phyloP scores from a whole-genome alignment of 2,113 vertebrate species.

The Entosphenus tridentatus region DNA sequence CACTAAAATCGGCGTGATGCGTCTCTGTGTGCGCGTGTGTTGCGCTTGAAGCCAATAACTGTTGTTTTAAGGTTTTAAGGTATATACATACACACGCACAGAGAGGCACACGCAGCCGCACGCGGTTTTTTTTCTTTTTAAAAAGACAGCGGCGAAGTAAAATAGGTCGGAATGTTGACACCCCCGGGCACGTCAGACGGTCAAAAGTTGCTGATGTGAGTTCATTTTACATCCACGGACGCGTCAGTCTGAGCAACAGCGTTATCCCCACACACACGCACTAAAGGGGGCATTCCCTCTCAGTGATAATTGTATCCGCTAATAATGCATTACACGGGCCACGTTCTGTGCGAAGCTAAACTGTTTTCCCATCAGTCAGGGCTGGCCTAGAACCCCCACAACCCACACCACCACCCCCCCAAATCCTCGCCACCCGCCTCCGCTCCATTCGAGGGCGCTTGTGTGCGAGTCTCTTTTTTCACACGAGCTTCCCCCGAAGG shows the following conservation, averaged over 20 bases:
- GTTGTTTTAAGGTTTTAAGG: neutral
- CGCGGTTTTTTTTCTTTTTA: neutral
- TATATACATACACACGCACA: neutral
- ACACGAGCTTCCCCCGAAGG: no score
- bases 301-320: constrained; percentile 6
- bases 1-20: no score
- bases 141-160: no score
- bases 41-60: no score
- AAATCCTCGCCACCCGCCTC: no score
- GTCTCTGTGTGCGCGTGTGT: no score
- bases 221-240: neutral
- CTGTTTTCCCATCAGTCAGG: constrained; percentile 2
- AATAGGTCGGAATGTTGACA: neutral
- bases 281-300: neutral
- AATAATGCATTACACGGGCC: constrained; percentile 6
- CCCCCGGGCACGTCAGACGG: neutral
- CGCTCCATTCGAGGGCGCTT: no score
- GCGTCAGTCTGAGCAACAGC: neutral
- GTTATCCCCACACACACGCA: neutral
- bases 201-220: neutral
- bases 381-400: neutral
- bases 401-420: no score
- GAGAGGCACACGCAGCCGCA: neutral
- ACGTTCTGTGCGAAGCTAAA: constrained; percentile 6
- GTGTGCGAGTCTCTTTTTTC: no score